These are phyloP conservation scores for Rhinella marina DNA, from an alignment of 2,797 vertebrate genomes.

Conservation along the genomic window DNA sequence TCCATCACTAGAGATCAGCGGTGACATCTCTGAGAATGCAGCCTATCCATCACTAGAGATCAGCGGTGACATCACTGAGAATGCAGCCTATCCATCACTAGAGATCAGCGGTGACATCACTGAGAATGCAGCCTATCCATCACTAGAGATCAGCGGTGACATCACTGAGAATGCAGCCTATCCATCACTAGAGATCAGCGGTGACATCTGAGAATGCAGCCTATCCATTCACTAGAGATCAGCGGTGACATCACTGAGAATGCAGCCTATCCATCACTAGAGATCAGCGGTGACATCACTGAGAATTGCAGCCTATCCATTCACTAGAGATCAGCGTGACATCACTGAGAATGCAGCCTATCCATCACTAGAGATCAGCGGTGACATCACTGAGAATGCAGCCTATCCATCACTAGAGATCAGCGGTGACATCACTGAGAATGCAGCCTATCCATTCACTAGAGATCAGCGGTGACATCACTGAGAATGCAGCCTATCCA, in stretches of 20 bases:
- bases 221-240: background rate
- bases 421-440: background rate
- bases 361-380: background rate
- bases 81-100: too few relatives aligned
- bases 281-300: conserved; percentile 5
- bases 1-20: background rate
- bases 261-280: background rate
- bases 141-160: background rate
- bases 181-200: background rate
- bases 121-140: background rate
- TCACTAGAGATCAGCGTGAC: background rate
- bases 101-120: background rate
- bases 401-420: background rate
- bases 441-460: background rate
- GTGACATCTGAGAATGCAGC: too few relatives aligned
- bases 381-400: background rate
- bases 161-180: background rate
- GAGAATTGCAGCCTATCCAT: background rate
- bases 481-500: too few relatives aligned
- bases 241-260: too few relatives aligned
- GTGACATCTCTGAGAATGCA: background rate
- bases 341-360: background rate
- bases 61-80: conserved; percentile 8
- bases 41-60: background rate
- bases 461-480: too few relatives aligned